Evolutionary conservation across 2,113 vertebrate genomes (phyloP), one percentile per base, ranked within the genome.

Genomic region (Sprattus sprattus): DNA sequence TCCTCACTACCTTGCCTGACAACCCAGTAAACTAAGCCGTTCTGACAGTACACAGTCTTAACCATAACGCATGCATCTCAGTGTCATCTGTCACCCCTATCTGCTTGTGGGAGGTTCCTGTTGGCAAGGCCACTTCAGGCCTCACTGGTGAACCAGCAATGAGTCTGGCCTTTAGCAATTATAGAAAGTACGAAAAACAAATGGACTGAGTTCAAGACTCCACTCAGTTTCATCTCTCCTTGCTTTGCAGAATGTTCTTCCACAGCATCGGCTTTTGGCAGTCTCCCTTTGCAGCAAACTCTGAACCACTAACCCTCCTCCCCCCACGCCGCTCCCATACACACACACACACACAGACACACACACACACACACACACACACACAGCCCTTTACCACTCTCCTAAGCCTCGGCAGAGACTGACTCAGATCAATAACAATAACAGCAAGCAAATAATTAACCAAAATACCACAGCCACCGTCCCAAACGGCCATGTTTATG

Each of bases 231-330:
- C 3, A 3, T 4, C 81, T 84, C 82, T 83, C 85, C 83, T 67
- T 39, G 39, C 39, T 39, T 64, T 86, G 45, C 25, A 64, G 11
- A 64, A 47, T 54, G 47, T 44, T 71, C 67, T 84, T 87, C 49
- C 85, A 78, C 67, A 81, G 64, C 44, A 39, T 60, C 85, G 85
- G 81, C 50, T 64, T 82, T 83, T 87, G 82, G 84, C 84, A 85
- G 16, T 22, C 44, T 60, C 25, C 10, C 82, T 89, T 83, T 75
- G 44, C 28, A 28, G 54, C 82, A 47, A n/a, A 46, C 52, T 39
- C 39, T 39, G 39, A 39, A 39, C 39, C 39, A 39, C 39, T 39
- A 39, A 39, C 16, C 50, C 50, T 16, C 50, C 8, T 3, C 50
- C 16, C 57, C 0, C 57, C 18, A 60, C 7, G 2, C 49, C 44